A percentile compares a stretch with the other conserved stretches of the same genome.
Conservation (phyloP, 2,888 invertebrate species). For the Xanthia togata region DNA sequence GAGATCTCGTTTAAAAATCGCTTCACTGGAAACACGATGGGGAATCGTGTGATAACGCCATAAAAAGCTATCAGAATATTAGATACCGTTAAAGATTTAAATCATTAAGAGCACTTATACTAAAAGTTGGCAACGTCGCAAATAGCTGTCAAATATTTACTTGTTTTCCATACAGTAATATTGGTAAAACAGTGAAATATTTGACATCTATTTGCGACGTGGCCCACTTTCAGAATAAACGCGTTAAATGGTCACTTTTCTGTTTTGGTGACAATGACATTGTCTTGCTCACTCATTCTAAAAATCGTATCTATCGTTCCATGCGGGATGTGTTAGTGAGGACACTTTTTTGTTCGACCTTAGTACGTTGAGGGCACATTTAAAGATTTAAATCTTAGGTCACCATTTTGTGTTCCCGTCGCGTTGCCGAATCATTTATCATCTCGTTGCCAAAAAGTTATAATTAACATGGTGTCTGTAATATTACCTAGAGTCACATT, state of each 20-base stretch:
- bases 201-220: too few species aligned
- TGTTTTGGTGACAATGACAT: not conserved
- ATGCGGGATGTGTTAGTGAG: not conserved
- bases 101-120: not conserved
- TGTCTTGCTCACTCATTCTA: not conserved
- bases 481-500: too few species aligned
- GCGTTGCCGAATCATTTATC: not conserved
- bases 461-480: too few species aligned
- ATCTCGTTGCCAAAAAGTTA: not conserved
- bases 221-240: too few species aligned
- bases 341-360: not conserved
- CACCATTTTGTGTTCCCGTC: not conserved
- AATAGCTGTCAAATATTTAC: too few species aligned
- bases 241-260: not conserved
- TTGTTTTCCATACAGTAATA: too few species aligned
- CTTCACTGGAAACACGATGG: too few species aligned
- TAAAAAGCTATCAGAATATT: not conserved
- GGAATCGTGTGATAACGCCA: too few species aligned
- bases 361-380: too few species aligned
- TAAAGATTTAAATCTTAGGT: not conserved
- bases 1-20: too few species aligned
- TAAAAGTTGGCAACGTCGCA: too few species aligned
- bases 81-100: not conserved
- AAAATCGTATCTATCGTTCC: not conserved
- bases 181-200: too few species aligned